These are phyloP conservation scores for Bombus polaris DNA, from an alignment of 1,140 invertebrate species.

Conservation along the genomic window DNA sequence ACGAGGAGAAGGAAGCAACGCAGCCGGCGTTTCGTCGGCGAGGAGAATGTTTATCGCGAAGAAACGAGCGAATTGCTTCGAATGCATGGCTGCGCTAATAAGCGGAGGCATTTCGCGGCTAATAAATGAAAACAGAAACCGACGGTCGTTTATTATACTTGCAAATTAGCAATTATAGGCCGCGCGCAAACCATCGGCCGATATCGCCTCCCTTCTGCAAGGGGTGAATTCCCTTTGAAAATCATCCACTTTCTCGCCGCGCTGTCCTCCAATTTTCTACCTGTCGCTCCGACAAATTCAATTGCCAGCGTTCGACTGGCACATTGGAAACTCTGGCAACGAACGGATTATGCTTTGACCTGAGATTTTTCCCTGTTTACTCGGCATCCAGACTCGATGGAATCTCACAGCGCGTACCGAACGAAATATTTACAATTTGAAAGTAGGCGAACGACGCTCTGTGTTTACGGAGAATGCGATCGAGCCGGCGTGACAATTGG, in stretches of 20 bases:
- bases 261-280: neutral
- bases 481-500: no score
- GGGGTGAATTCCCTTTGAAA: conserved; percentile 8
- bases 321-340: no score
- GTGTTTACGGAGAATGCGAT: no score
- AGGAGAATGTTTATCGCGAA: conserved; percentile 20
- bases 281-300: neutral
- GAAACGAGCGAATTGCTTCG: conserved; percentile 56
- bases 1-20: neutral
- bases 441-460: no score
- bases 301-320: neutral
- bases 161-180: conserved; percentile 76
- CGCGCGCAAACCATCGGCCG: conserved; percentile 26
- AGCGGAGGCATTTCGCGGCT: conserved; percentile 74
- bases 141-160: conserved; percentile 72
- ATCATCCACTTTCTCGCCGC: neutral
- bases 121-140: conserved; percentile 77
- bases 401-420: no score
- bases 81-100: conserved; percentile 75
- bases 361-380: no score
- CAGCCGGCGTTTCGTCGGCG: neutral
- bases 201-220: conserved; percentile 38
- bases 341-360: no score
- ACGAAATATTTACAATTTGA: no score
- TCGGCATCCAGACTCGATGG: rapidly evolving